These are phyloP conservation scores for Ciconia maguari DNA, from an alignment of 2,113 vertebrate genomes.

Conservation along the genomic window DNA sequence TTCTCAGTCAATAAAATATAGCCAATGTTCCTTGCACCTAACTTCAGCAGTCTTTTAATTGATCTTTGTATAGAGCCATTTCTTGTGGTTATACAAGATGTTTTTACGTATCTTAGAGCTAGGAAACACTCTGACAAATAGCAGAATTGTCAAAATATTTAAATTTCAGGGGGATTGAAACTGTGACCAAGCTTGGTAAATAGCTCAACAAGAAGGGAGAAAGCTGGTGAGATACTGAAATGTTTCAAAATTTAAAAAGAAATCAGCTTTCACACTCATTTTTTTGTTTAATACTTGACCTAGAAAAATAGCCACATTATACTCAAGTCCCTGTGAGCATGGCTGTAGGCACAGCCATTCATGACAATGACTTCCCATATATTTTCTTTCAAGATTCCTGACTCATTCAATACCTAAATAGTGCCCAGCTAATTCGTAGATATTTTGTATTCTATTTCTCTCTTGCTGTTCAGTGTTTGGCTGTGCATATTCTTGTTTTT, in stretches of 20 bases:
- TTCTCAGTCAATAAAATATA: background rate
- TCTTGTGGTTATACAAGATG: background rate
- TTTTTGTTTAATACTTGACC: background rate
- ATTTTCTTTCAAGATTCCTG: background rate
- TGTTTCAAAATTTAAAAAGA: background rate
- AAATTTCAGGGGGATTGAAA: background rate
- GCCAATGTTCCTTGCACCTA: background rate
- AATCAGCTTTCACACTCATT: background rate
- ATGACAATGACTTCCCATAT: background rate
- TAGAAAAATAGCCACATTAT: background rate
- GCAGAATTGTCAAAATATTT: background rate
- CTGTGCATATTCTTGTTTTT: too few species aligned
- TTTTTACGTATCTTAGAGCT: background rate
- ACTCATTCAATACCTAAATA: background rate
- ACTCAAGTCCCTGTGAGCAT: background rate
- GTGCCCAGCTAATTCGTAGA: background rate
- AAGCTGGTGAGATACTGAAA: background rate
- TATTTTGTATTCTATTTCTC: background rate
- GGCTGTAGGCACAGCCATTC: background rate
- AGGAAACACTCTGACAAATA: background rate
- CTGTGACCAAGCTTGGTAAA: background rate
- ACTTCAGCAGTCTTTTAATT: background rate
- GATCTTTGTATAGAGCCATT: background rate
- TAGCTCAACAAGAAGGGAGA: background rate
- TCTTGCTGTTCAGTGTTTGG: background rate